These are phyloP conservation scores for Ptychodera flava DNA, from an alignment of 35 echinoderm and acorn worm genomes.

Conservation along the genomic window DNA sequence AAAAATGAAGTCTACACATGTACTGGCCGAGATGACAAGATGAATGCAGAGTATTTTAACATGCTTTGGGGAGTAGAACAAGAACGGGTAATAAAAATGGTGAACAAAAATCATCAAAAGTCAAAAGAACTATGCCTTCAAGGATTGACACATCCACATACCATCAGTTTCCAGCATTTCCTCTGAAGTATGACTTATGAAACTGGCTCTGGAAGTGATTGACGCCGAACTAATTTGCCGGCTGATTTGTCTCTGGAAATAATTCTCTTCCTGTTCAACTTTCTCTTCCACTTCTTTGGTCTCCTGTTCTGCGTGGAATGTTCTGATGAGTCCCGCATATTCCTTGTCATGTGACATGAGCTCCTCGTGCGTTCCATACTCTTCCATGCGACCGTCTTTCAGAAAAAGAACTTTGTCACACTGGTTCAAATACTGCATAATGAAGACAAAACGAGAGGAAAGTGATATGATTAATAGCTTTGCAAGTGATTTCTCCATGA, in stretches of 20 bases:
- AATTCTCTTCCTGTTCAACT: slow-evolving; percentile 44
- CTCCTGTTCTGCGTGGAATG: slow-evolving; percentile 81
- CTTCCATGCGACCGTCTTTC: slow-evolving; percentile 64
- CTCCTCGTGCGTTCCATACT: slow-evolving; percentile 60
- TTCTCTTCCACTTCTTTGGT: slow-evolving; percentile 37
- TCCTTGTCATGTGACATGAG: slow-evolving; percentile 54
- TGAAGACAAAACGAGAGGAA: not conserved
- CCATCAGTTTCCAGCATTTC: not conserved
- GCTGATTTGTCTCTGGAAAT: slow-evolving; percentile 26
- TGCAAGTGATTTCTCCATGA: not conserved
- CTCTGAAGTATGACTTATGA: slow-evolving; percentile 37
- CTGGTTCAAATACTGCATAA: slow-evolving; percentile 73
- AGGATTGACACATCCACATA: not conserved
- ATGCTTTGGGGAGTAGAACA: too few species aligned
- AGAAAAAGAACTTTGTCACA: slow-evolving; percentile 82
- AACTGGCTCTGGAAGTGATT: slow-evolving; percentile 35
- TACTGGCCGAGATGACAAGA: too few species aligned
- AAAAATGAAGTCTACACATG: too few species aligned
- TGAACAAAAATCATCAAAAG: too few species aligned
- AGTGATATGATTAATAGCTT: not conserved
- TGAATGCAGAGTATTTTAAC: too few species aligned
- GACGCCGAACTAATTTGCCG: slow-evolving; percentile 40
- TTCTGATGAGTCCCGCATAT: slow-evolving; percentile 71
- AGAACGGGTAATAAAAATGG: too few species aligned
- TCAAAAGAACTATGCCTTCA: not conserved